Conservation (phyloP, 2,888 invertebrate species). For the Phaedon cochleariae region DNA sequence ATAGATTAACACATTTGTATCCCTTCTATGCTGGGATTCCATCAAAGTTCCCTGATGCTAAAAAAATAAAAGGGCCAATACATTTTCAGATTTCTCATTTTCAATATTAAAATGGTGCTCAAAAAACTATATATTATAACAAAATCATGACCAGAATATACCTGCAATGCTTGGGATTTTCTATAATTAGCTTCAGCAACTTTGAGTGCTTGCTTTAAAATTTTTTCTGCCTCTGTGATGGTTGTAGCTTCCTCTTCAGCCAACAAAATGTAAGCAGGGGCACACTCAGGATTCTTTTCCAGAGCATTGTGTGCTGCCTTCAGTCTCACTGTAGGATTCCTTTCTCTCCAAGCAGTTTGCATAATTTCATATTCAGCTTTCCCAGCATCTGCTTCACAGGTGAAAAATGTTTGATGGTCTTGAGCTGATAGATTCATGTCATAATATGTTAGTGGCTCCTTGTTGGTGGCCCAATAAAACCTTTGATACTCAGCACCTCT, state of each 20-base stretch:
- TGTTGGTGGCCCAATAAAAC: constrained; percentile 90
- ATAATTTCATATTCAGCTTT: constrained; percentile 92
- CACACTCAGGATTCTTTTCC: constrained; percentile 89
- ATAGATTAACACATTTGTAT: constrained; percentile 94
- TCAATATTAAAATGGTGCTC: too few species aligned
- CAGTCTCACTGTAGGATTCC: constrained; percentile 89
- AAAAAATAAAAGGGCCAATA: too few species aligned
- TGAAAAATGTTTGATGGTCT: constrained; percentile 97
- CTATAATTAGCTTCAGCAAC: constrained; percentile 79
- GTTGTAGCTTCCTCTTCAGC: constrained; percentile 97
- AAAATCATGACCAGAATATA: constrained; percentile 4
- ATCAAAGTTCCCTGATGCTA: constrained; percentile 78
- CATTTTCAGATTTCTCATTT: too few species aligned
- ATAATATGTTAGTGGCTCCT: constrained; percentile 96
- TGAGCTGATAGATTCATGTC: constrained; percentile 99
- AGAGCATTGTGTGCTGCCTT: constrained; percentile 91
- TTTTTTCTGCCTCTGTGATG: constrained; percentile 86
- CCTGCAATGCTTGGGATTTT: constrained; percentile 80
- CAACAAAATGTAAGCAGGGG: constrained; percentile 91
- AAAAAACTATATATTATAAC: too few species aligned
- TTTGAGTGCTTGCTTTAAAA: constrained; percentile 83
- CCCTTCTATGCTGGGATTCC: constrained; percentile 84
- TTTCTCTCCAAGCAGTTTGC: constrained; percentile 96
- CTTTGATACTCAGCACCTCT: constrained; percentile 96
- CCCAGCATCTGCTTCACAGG: constrained; percentile 87